Conservation (phyloP, 1,140 invertebrate species). For the Penaeus chinensis region DNA sequence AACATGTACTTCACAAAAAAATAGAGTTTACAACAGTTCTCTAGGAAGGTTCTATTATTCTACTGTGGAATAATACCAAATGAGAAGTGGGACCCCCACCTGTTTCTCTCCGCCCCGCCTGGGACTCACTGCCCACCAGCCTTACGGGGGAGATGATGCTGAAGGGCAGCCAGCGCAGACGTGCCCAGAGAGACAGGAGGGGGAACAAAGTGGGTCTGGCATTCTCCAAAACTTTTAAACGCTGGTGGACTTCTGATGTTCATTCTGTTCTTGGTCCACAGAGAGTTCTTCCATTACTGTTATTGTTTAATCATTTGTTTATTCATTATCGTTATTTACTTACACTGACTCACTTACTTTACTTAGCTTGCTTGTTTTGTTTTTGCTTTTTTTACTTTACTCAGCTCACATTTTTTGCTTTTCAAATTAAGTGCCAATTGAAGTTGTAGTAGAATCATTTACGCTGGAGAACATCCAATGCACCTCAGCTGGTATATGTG, state of each 20-base stretch:
- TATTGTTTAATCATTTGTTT: neutral
- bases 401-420: too few species aligned
- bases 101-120: slow-evolving; percentile 4
- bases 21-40: slow-evolving; percentile 33
- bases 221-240: neutral
- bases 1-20: slow-evolving; percentile 38
- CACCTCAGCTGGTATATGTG: too few species aligned
- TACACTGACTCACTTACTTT: too few species aligned
- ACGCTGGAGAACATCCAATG: too few species aligned
- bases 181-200: neutral
- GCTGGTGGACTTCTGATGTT: neutral
- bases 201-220: neutral
- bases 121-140: slow-evolving; percentile 27
- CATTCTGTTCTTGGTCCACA: too few species aligned
- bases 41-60: slow-evolving; percentile 29
- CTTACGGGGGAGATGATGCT: slow-evolving; percentile 39
- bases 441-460: too few species aligned
- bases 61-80: neutral
- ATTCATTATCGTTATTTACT: too few species aligned
- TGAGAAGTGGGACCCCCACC: neutral
- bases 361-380: too few species aligned
- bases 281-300: neutral
- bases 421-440: too few species aligned
- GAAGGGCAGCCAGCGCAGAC: slow-evolving; percentile 32
- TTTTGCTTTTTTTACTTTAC: too few species aligned